Base-by-base conservation (phyloP, 2,888 invertebrate genomes). In the Dinocampus coccinellae region DNA sequence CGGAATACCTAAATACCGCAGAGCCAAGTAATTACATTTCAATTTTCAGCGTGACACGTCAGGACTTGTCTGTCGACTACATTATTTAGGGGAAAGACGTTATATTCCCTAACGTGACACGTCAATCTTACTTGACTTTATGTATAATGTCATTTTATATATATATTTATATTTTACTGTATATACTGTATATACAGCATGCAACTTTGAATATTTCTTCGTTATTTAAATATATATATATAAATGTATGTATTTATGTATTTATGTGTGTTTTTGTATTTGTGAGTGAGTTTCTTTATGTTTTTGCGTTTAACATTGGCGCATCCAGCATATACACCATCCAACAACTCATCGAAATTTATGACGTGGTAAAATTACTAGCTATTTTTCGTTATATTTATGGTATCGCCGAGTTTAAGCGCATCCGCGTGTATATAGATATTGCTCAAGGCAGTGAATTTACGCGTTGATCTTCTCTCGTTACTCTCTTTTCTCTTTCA, bases 321-420 rank as follows among this genome's bases (percentile, higher is more conserved):
- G 47, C 47, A 16, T 47, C 16, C 47, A 39, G 3, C 55, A 55
- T 66, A 66, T 55, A 29, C 66, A 36, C 39, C 57, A 26, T 64
- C 36, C 60, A 63, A 66, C 62, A 67, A 62, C 62, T 67, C 72
- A 72, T 75, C 71, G 74, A 69, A 76, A 77, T 77, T 77, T 77
- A 77, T 75, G 77, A 77, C 74, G 77, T 77, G 77, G 75, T 77
- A 77, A 77, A 77, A 77, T 77, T 75, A 73, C 74, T 76, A 36
- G 75, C 74, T 74, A 62, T 75, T 75, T 47, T 77, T 75, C 70
- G 72, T 58, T 70, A 76, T 76, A 76, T 77, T 77, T 76, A 77
- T 74, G 70, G 64, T 70, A 72, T 73, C 66, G 70, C 73, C 22
- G 66, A 66, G 61, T 42, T 55, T 67, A 26, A 55, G 16, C 55